Evolutionary conservation across 2,113 vertebrate genomes (phyloP).

Genomic region (Pitta sordida): DNA sequence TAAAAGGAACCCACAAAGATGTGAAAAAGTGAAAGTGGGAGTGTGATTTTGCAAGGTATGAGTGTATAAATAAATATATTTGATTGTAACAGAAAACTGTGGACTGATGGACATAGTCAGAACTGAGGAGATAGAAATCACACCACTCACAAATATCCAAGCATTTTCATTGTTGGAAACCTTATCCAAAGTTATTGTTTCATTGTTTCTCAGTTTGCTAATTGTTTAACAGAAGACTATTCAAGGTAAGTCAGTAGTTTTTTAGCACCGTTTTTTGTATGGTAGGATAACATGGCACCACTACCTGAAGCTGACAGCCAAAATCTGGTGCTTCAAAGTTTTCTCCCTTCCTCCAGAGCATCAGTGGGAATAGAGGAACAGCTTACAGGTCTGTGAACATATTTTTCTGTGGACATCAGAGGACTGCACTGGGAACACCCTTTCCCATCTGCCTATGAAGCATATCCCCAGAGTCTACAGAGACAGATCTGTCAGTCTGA

Average conservation of each 20-base stretch:
- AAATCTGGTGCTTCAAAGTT: not conserved
- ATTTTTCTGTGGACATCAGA: not conserved
- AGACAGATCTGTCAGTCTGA: not conserved
- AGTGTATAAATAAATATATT: not conserved
- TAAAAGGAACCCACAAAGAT: too few species aligned
- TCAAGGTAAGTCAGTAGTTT: not conserved
- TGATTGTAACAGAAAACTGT: not conserved
- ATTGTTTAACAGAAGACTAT: not conserved
- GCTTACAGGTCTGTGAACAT: not conserved
- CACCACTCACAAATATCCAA: not conserved
- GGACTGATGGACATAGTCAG: not conserved
- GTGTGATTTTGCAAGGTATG: too few species aligned
- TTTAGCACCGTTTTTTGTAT: not conserved
- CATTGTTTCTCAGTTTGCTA: not conserved
- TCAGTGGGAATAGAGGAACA: not conserved
- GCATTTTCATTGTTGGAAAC: not conserved
- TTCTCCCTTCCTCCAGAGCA: not conserved
- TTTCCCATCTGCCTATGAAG: fast-evolving
- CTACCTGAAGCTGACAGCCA: not conserved
- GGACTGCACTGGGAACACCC: not conserved
- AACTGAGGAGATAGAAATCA: not conserved
- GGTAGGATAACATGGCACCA: not conserved
- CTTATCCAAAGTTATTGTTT: not conserved
- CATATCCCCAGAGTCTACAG: too few species aligned
- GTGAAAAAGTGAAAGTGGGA: too few species aligned